These are phyloP conservation scores for Drosophila tripunctata DNA, from an alignment of 2,888 invertebrate genomes.

Conservation along the genomic window DNA sequence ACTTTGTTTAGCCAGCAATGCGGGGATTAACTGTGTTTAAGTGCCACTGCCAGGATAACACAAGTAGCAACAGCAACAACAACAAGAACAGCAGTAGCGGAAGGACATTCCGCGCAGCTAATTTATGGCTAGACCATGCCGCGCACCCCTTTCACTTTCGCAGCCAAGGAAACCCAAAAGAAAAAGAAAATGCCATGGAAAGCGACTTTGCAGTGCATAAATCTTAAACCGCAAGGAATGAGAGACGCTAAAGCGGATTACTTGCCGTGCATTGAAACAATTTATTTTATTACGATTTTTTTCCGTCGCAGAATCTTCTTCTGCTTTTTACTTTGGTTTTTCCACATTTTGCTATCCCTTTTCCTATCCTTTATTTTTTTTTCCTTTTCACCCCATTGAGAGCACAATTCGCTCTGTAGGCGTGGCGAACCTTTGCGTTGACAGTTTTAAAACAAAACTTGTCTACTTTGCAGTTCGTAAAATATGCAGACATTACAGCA, in stretches of 20 bases:
- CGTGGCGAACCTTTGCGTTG: slow-evolving; percentile 63
- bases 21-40: slow-evolving; percentile 76
- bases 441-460: slow-evolving; percentile 79
- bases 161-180: slow-evolving; percentile 22
- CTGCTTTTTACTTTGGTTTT: slow-evolving; percentile 10
- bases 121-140: slow-evolving; percentile 58
- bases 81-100: slow-evolving; percentile 10
- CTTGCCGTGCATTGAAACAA: slow-evolving; percentile 75
- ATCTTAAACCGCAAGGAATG: slow-evolving; percentile 75
- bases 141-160: slow-evolving; percentile 73
- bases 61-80: slow-evolving; percentile 6
- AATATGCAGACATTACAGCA: slow-evolving; percentile 63
- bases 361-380: slow-evolving; percentile 2
- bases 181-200: slow-evolving; percentile 44
- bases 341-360: not conserved
- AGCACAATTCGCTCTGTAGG: slow-evolving; percentile 45
- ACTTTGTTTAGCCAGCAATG: slow-evolving; percentile 56
- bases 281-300: slow-evolving; percentile 71
- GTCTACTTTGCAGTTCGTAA: slow-evolving; percentile 76
- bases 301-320: slow-evolving; percentile 25
- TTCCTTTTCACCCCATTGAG: slow-evolving; percentile 1
- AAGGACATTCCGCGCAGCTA: slow-evolving; percentile 69
- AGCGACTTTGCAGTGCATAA: slow-evolving; percentile 75
- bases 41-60: slow-evolving; percentile 47
- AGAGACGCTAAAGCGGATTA: slow-evolving; percentile 73